Base-by-base conservation (phyloP, 2,888 invertebrate genomes). In the Polydrusus pterygomalis region DNA sequence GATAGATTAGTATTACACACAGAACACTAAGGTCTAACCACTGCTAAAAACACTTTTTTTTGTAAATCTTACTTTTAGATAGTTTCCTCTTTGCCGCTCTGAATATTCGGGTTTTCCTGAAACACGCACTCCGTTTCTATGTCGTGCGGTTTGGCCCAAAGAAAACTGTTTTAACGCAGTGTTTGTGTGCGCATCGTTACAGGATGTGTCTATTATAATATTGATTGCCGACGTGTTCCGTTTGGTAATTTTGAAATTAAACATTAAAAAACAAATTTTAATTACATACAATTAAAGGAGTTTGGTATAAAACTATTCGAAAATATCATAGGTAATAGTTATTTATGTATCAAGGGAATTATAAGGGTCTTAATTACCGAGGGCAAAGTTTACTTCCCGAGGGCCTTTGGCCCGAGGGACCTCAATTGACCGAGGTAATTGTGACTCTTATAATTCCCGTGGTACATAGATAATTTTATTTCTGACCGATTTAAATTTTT, bases 181-280 rank as follows among this genome's bases (percentile, higher is more conserved):
- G 25, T 18, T 25, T 18, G n/a, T 51, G 20, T 51, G 51, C 51
- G 51, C 51, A 51, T 51, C 20, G 10, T 25, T 51, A 51, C 51
- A 51, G 51, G 51, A n/a, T 25, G 51, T 51, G n/a, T 10, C 11
- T 51, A 11, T 20, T 51, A 11, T 51, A 51, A 25, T n/a, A 45
- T 45, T n/a, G 15, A 47, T 47, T 47, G n/a, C n/a, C n/a, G n/a
- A 47, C 43, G 43, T 43, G 43, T 6, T 43, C 5, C 13, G 43
- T 43, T 43, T 43, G 43, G 13, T n/a, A 43, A 43, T 43, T 13
- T 7, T 43, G 1, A 43, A n/a, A 43, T 43, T 43, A 13, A 5
- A 3, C 0, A n/a, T 1, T 6, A 10, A 43, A 13, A 13, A 9
- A 11, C 2, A 43, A n/a, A 43, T n/a, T n/a, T 43, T 7, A 34